Evolutionary conservation across 1,140 invertebrate species (phyloP).

Genomic region (Bombus difficillimus): DNA sequence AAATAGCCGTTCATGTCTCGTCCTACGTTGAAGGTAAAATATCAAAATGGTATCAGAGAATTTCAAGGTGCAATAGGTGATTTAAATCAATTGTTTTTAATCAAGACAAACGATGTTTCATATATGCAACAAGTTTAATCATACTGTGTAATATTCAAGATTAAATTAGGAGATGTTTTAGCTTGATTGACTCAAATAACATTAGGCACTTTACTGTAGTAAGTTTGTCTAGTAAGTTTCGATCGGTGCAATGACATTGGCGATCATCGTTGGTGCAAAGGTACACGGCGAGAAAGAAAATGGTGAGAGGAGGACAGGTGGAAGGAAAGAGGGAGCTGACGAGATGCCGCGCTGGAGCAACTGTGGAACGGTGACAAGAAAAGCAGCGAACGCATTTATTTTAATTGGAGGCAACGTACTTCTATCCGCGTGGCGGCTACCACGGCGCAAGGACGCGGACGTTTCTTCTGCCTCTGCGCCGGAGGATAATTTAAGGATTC

Average conservation of each 20-base stretch:
- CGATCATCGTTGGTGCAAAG: slow-evolving; percentile 33
- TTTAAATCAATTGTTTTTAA: no score
- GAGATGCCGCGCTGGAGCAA: slow-evolving; percentile 39
- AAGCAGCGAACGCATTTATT: slow-evolving; percentile 68
- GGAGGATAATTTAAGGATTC: slow-evolving; percentile 67
- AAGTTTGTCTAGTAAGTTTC: background rate
- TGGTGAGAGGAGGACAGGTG: background rate
- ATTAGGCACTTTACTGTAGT: no score
- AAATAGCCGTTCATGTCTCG: background rate
- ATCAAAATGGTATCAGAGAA: background rate
- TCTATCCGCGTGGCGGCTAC: slow-evolving; percentile 35
- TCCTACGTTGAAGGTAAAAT: background rate
- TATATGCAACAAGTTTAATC: no score
- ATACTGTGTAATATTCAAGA: no score
- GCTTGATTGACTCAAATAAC: no score
- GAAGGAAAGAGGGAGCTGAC: slow-evolving; percentile 37
- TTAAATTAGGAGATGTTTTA: no score
- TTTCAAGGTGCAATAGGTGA: no score
- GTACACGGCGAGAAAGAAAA: background rate
- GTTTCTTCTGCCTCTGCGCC: slow-evolving; percentile 26
- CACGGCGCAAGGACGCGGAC: slow-evolving; percentile 54
- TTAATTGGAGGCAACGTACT: slow-evolving; percentile 62
- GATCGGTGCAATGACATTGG: background rate
- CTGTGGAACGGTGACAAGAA: slow-evolving; percentile 63
- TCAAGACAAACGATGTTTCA: no score